Base-by-base conservation (phyloP, 2,797 vertebrate species). In the Sebastes matsubarae region DNA sequence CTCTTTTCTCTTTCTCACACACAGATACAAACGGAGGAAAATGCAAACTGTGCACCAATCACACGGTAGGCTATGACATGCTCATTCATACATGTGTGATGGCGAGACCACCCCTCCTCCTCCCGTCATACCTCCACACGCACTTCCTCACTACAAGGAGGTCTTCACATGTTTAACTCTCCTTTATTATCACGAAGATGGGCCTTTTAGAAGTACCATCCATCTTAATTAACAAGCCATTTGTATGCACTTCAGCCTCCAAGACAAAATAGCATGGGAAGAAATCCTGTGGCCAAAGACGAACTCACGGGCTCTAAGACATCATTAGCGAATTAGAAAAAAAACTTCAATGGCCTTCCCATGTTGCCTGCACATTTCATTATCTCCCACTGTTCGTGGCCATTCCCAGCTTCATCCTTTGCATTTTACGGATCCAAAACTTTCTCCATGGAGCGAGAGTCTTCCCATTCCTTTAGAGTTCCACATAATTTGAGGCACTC, bases 201-300 rank as follows among this genome's bases (percentile, higher is more conserved):
- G 87, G 85, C 80, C 87, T 84, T 90, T 89, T 87, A 81, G 75
- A 89, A 84, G 89, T 81, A 82, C 86, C 92, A 94, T 95, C 90
- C 93, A 88, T 95, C 94, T 94, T 95, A 92, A 93, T 94, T 94
- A 94, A 92, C 87, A 50, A 71, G 66, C 80, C 87, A 91, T 95
- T 94, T 93, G 93, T 93, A 90, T 94, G 88, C 89, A 66, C 90
- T 88, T 92, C 92, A 88, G 50, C 71, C 81, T 42, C 67, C 57
- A 7, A 68, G 73, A 93, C 88, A 84, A 87, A 86, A 77, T 78
- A 88, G 89, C 91, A 93, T 94, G 93, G 93, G 93, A 93, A 93
- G 88, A 88, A 92, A 87, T 90, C 80, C 86, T 58, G 85, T n/a
- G 77, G 87, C 90, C 82, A 89, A 90, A 86, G 76, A 82, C 34